Conservation (phyloP, 2,113 vertebrate species). For the Corythaeola cristata region DNA sequence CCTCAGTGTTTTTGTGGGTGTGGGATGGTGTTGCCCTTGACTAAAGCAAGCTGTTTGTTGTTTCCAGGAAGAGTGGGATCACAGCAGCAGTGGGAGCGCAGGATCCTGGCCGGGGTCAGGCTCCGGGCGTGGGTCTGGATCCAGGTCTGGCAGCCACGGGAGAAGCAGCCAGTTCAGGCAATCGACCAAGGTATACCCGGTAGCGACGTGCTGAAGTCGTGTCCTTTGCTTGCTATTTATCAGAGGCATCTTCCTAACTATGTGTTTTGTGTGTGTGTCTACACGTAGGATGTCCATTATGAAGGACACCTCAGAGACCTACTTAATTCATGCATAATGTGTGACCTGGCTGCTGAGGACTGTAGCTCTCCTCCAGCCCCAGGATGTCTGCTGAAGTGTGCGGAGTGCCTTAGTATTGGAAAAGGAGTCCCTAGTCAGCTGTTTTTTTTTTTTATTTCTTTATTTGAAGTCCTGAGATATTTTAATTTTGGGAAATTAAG, state of each 20-base stretch:
- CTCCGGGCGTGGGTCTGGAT: slow-evolving; percentile 79
- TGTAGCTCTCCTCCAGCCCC: background rate
- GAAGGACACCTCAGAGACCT: background rate
- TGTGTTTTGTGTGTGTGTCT: background rate
- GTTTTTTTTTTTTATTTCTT: too few relatives aligned
- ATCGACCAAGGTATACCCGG: slow-evolving; percentile 72
- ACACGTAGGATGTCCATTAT: background rate
- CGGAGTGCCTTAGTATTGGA: background rate
- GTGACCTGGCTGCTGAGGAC: background rate
- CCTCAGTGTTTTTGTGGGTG: background rate
- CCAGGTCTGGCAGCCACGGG: slow-evolving; percentile 78
- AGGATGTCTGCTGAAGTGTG: background rate
- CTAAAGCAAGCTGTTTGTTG: slow-evolving; percentile 37
- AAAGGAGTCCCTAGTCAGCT: background rate
- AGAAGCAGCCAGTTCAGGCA: slow-evolving; percentile 81
- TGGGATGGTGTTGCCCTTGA: rapidly evolving
- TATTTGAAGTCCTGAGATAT: background rate
- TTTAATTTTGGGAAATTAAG: background rate
- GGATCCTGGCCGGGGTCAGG: slow-evolving; percentile 78
- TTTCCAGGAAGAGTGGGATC: slow-evolving; percentile 84
- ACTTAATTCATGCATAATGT: background rate
- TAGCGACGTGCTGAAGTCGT: background rate
- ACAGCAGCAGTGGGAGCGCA: slow-evolving; percentile 83
- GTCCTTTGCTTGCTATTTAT: background rate
- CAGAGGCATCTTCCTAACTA: background rate